These are phyloP conservation scores for Aythya baeri DNA, from an alignment of 2,113 vertebrate genomes.

Conservation along the genomic window DNA sequence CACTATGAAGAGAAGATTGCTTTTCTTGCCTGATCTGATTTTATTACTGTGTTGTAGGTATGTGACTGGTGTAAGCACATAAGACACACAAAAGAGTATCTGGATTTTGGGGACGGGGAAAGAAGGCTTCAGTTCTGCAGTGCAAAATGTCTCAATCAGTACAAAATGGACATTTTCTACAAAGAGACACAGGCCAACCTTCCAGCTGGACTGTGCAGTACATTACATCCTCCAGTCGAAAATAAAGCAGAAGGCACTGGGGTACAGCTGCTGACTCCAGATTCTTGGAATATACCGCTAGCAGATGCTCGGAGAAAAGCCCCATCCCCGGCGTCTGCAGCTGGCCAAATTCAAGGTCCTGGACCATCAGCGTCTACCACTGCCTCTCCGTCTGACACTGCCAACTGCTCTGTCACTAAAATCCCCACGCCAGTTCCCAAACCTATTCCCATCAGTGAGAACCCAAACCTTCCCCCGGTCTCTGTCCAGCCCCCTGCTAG, in stretches of 20 bases:
- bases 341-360: constrained; percentile 85
- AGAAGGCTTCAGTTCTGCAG: constrained; percentile 99
- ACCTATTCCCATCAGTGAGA: constrained; percentile 86
- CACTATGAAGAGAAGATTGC: constrained; percentile 65
- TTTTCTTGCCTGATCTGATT: constrained; percentile 78
- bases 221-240: constrained; percentile 87
- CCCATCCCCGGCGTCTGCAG: constrained; percentile 87
- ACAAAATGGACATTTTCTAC: constrained; percentile 99
- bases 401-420: constrained; percentile 89
- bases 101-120: constrained; percentile 99
- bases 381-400: constrained; percentile 89
- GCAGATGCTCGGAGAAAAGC: constrained; percentile 92
- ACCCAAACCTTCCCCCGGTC: constrained; percentile 86
- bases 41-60: constrained; percentile 89
- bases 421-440: constrained; percentile 95
- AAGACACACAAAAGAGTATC: constrained; percentile 99
- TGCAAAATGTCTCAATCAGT: constrained; percentile 99
- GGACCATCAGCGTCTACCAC: constrained; percentile 88
- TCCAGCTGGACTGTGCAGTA: constrained; percentile 93
- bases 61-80: constrained; percentile 99
- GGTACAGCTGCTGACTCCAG: constrained; percentile 97
- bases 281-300: constrained; percentile 96
- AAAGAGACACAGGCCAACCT: constrained; percentile 99
- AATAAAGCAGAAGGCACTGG: constrained; percentile 89
- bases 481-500: constrained; percentile 87